These are phyloP conservation scores for Melieria crassipennis DNA, from an alignment of 2,888 invertebrate genomes.

Conservation along the genomic window DNA sequence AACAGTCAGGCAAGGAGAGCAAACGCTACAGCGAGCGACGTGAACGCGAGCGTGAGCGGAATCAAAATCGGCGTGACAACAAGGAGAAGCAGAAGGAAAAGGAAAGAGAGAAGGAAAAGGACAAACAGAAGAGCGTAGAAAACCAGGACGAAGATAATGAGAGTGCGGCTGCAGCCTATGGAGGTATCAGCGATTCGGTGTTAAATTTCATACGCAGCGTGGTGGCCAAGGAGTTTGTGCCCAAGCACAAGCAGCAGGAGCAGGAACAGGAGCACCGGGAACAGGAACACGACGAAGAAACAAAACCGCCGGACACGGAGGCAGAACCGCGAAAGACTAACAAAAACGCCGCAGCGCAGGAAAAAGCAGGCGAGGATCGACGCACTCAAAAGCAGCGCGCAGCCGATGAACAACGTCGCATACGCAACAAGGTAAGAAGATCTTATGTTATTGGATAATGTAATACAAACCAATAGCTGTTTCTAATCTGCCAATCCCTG, in stretches of 20 bases:
- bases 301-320: background rate
- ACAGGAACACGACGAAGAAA: slow-evolving; percentile 25
- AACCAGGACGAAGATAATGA: background rate
- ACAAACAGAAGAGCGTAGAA: slow-evolving; percentile 4
- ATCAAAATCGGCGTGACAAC: slow-evolving; percentile 35
- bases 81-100: slow-evolving; percentile 32
- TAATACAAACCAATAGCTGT: background rate
- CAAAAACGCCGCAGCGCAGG: background rate
- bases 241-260: slow-evolving; percentile 43
- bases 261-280: slow-evolving; percentile 23
- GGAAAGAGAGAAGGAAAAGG: slow-evolving; percentile 6
- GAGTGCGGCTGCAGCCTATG: slow-evolving; percentile 20
- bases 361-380: slow-evolving; percentile 20
- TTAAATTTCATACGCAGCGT: slow-evolving; percentile 51
- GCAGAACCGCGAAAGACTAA: slow-evolving; percentile 10
- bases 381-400: slow-evolving; percentile 42
- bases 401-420: slow-evolving; percentile 57
- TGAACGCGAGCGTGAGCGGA: slow-evolving; percentile 45
- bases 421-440: slow-evolving; percentile 60
- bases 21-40: slow-evolving; percentile 57
- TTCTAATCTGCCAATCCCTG: background rate
- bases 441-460: background rate
- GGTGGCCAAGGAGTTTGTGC: slow-evolving; percentile 46
- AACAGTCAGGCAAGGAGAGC: slow-evolving; percentile 46
- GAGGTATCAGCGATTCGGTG: slow-evolving; percentile 46